Conservation (phyloP, 2,888 invertebrate species). For the Rapana venosa region DNA sequence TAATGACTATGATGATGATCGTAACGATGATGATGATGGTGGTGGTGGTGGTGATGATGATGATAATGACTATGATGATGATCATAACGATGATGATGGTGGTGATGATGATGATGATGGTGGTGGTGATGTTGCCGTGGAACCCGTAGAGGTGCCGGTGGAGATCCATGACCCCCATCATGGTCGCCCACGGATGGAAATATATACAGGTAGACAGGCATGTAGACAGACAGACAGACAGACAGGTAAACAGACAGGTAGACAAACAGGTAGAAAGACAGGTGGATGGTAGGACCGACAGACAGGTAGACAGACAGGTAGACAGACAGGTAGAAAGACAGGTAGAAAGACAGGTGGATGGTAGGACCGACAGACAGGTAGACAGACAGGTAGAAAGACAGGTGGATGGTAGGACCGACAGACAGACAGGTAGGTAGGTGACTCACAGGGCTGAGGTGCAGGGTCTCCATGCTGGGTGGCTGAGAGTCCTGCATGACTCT, state of each 20-base stretch:
- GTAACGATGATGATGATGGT: too few relatives aligned
- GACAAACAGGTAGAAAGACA: background rate
- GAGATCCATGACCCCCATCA: too few relatives aligned
- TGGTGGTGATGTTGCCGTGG: too few relatives aligned
- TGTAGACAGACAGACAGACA: background rate
- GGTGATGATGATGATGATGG: too few relatives aligned
- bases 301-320: background rate
- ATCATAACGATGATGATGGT: too few relatives aligned
- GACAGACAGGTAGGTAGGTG: background rate
- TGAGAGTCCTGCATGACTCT: slow-evolving; percentile 76
- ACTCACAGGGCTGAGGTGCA: slow-evolving; percentile 52
- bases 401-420: background rate
- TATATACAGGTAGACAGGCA: too few relatives aligned
- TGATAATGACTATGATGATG: too few relatives aligned
- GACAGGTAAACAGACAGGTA: too few relatives aligned
- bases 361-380: background rate
- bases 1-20: background rate
- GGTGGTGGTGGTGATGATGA: too few relatives aligned
- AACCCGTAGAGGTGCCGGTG: too few relatives aligned
- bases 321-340: slow-evolving; percentile 42
- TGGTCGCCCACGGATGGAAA: background rate
- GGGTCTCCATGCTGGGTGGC: slow-evolving; percentile 66
- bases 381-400: background rate
- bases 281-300: background rate
- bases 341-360: too few relatives aligned